Evolutionary conservation across 2,113 vertebrate species (phyloP), one percentile per base, ranked within the genome.

Genomic region (Arenaria interpres): DNA sequence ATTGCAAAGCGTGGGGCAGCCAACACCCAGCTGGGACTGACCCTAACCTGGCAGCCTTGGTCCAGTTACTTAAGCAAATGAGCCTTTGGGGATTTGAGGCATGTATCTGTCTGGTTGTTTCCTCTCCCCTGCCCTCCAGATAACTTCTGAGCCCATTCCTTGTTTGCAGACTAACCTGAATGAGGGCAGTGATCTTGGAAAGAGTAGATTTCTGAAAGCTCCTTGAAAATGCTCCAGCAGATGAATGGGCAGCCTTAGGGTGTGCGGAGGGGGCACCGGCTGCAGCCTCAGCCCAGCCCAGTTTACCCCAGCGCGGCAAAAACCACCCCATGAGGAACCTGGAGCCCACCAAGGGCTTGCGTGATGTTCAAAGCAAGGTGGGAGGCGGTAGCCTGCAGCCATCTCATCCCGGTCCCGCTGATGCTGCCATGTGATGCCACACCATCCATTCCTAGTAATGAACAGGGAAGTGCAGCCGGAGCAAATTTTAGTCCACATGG

Each of bases 1-100:
- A 41, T 30, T 53, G 72, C 37, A 56, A 89, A 76, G 82, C 45
- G 6, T 0, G 0, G 73, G 48, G 43, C 51, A 62, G 85, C 62
- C 96, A 80, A 37, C 83, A 84, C 68, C 57, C 90, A 39, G 66
- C 88, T 83, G 88, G 85, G 78, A 9, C 63, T 3, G 7, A 48
- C 50, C 59, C 57, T n/a, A 32, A 66, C 71, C 89, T 63, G 67
- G n/a, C 83, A 90, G 83, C 54, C 28, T 13, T 13, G 25, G 28
- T 8, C 76, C 25, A 24, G n/a, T 51, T 43, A 16, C 82, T 92
- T 32, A 6, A 86, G 74, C 30, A 32, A 45, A 87, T 0, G 5
- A 66, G 68, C 43, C 57, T 91, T 77, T 63, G 1, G 50, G 77
- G 84, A 81, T 68, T 46, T 1, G 5, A 88, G n/a, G 56, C 60